phyloP scores from a whole-genome alignment of 92 coral and sea anemone genomes.

The Paragorgia papillata region DNA sequence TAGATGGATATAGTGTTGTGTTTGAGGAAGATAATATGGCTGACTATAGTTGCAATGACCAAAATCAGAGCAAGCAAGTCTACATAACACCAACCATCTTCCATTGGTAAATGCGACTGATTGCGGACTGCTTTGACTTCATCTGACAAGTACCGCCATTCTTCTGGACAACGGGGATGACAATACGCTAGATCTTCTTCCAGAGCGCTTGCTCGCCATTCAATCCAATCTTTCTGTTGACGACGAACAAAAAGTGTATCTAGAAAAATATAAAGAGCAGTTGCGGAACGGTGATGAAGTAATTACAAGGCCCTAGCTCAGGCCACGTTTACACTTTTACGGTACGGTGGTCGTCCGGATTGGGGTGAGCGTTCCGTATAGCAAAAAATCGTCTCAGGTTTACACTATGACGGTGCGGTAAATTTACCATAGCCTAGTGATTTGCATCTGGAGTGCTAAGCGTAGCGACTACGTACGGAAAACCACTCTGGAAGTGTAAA shows the following conservation, averaged over 20 bases:
- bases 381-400: too few relatives aligned
- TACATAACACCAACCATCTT: slow-evolving; percentile 62
- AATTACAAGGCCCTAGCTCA: too few relatives aligned
- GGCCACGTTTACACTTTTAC: too few relatives aligned
- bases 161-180: slow-evolving; percentile 64
- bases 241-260: slow-evolving; percentile 50
- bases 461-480: too few relatives aligned
- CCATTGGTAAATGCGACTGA: slow-evolving; percentile 36
- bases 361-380: too few relatives aligned
- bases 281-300: too few relatives aligned
- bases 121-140: slow-evolving; percentile 50
- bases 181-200: slow-evolving; percentile 57
- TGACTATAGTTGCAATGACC: slow-evolving; percentile 59
- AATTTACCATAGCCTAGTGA: too few relatives aligned
- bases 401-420: too few relatives aligned
- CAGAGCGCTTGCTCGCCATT: slow-evolving; percentile 56
- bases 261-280: neutral
- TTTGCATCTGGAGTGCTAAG: too few relatives aligned
- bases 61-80: slow-evolving; percentile 71
- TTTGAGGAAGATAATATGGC: slow-evolving; percentile 67
- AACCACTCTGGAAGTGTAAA: too few relatives aligned
- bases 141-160: slow-evolving; percentile 45
- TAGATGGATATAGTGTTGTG: slow-evolving; percentile 48
- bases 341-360: too few relatives aligned
- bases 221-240: slow-evolving; percentile 41